Evolutionary conservation across 2,888 invertebrate species (phyloP).

Genomic region (Galerucella pusilla): DNA sequence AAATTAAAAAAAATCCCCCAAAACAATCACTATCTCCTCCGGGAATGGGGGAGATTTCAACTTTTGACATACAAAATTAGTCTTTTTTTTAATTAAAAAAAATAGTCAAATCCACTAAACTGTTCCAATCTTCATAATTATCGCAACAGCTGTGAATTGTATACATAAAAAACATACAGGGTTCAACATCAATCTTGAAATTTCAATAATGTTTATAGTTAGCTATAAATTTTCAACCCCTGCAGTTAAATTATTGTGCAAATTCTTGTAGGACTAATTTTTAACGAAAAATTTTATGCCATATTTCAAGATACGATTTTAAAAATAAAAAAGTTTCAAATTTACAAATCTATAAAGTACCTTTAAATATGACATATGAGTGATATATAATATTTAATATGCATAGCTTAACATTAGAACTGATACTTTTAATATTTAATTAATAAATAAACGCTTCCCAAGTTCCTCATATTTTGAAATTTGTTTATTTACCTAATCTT

Average conservation of each 20-base stretch:
- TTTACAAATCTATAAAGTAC: slow-evolving; percentile 38
- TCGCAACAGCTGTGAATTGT: too few species aligned
- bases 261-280: slow-evolving; percentile 25
- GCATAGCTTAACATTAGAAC: slow-evolving; percentile 14
- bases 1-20: neutral
- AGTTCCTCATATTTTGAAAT: slow-evolving; percentile 7
- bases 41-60: too few species aligned
- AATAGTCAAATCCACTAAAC: too few species aligned
- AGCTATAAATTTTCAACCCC: too few species aligned
- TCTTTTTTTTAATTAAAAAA: too few species aligned
- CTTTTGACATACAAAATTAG: too few species aligned
- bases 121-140: too few species aligned
- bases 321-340: slow-evolving; percentile 25
- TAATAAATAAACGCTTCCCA: slow-evolving; percentile 24
- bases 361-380: slow-evolving; percentile 39
- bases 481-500: neutral
- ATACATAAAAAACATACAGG: too few species aligned
- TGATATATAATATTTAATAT: slow-evolving; percentile 16
- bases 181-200: too few species aligned
- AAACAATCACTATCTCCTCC: too few species aligned
- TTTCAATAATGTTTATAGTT: too few species aligned
- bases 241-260: slow-evolving; percentile 25
- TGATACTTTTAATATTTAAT: slow-evolving; percentile 20
- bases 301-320: slow-evolving; percentile 47
- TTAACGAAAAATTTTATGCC: slow-evolving; percentile 36